Evolutionary conservation across 2,888 invertebrate genomes (phyloP).

Genomic region (Parochlus steinenii): DNA sequence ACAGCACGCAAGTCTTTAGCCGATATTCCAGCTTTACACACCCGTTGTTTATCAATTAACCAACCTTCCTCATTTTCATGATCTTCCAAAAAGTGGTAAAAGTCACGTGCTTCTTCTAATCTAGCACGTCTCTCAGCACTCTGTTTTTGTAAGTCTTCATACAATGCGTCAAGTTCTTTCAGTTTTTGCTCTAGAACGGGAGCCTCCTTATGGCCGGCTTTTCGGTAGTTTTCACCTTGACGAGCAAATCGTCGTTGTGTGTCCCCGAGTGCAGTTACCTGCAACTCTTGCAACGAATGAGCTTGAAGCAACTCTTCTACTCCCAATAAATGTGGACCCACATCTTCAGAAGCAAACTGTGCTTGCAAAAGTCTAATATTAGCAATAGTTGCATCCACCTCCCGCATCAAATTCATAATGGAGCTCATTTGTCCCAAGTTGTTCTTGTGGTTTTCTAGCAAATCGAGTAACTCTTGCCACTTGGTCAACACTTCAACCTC

Average conservation of each 20-base stretch:
- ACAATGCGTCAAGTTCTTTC: conserved; percentile 58
- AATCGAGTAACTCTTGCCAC: conserved; percentile 71
- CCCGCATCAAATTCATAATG: conserved; percentile 74
- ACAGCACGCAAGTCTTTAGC: conserved; percentile 89
- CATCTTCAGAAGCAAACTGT: conserved; percentile 54
- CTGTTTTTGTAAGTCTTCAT: conserved; percentile 39
- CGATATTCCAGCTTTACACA: conserved; percentile 82
- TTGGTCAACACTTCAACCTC: conserved; percentile 57
- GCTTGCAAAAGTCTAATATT: conserved; percentile 74
- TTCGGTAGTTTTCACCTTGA: conserved; percentile 40
- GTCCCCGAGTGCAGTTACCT: conserved; percentile 78
- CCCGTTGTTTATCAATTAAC: conserved; percentile 86
- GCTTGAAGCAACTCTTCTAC: conserved; percentile 91
- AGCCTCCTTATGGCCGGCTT: conserved; percentile 38
- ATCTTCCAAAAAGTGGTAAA: conserved; percentile 91
- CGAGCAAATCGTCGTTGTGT: conserved; percentile 62
- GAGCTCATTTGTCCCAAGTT: conserved; percentile 65
- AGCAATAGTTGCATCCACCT: conserved; percentile 75
- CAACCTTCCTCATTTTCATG: conserved; percentile 96
- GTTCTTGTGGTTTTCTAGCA: conserved; percentile 67
- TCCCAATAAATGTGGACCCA: conserved; percentile 83
- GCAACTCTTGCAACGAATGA: conserved; percentile 81
- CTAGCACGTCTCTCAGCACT: conserved; percentile 52
- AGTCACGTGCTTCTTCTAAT: conserved; percentile 81
- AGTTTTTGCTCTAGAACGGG: conserved; percentile 48